These are phyloP conservation scores for Pogoniulus pusillus DNA, from an alignment of 2,797 vertebrate species.

Conservation along the genomic window DNA sequence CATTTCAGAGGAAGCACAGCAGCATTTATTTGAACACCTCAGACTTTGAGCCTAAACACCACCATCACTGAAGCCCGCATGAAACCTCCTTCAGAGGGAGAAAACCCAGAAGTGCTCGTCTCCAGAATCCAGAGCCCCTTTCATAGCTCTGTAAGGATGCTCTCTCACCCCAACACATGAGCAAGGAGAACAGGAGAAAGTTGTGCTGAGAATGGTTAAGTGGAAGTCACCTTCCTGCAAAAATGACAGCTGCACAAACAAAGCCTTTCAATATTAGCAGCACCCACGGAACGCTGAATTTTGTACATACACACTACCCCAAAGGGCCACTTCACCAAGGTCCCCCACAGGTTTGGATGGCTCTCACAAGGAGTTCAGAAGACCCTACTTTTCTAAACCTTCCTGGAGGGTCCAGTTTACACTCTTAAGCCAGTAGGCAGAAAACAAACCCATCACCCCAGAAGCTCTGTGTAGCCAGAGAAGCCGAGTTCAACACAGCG, in stretches of 20 bases:
- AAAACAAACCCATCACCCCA: slow-evolving; percentile 54
- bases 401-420: slow-evolving; percentile 34
- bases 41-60: not conserved
- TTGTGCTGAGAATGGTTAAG: not conserved
- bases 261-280: not conserved
- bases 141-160: not conserved
- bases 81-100: not conserved
- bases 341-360: not conserved
- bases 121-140: not conserved
- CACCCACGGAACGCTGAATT: not conserved
- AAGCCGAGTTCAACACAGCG: slow-evolving; percentile 61
- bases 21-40: not conserved
- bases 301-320: not conserved
- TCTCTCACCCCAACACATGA: not conserved
- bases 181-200: not conserved
- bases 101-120: not conserved
- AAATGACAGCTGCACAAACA: not conserved
- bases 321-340: not conserved
- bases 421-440: slow-evolving; percentile 39
- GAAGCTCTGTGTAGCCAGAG: slow-evolving; percentile 51
- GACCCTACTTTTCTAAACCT: not conserved
- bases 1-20: not conserved
- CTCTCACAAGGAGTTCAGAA: not conserved
- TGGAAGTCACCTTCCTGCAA: not conserved
- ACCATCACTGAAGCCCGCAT: not conserved